phyloP scores from a whole-genome alignment of 1,140 invertebrate species.

The Hesperophylax magnus region DNA sequence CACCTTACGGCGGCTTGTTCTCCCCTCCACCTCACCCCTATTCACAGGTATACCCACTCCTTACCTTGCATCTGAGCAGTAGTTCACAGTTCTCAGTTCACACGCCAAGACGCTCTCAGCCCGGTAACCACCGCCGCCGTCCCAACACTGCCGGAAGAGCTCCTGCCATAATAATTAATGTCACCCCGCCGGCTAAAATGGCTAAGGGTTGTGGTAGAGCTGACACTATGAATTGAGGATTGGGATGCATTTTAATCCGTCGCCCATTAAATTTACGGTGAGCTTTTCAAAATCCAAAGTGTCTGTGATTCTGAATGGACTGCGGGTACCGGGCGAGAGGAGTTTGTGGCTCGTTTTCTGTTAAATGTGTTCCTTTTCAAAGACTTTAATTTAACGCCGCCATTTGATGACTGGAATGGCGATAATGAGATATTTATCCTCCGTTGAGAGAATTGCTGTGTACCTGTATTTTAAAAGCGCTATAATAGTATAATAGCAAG shows the following conservation, averaged over 20 bases:
- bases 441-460: neutral
- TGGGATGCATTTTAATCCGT: constrained; percentile 36
- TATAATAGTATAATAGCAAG: too few relatives aligned
- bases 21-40: too few relatives aligned
- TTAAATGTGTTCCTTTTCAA: constrained; percentile 1
- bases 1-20: too few relatives aligned
- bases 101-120: constrained; percentile 3
- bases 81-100: too few relatives aligned
- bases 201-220: constrained; percentile 4
- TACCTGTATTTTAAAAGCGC: neutral
- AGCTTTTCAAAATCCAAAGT: constrained; percentile 26
- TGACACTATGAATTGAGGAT: constrained; percentile 29
- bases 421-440: constrained; percentile 15
- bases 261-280: constrained; percentile 29
- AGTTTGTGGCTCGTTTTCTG: constrained; percentile 8
- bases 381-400: constrained; percentile 6
- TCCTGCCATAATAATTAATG: constrained; percentile 28
- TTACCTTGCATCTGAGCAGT: too few relatives aligned
- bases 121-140: neutral
- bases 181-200: constrained; percentile 12
- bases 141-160: neutral
- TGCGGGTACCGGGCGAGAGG: neutral
- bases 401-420: neutral
- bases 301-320: constrained; percentile 15
- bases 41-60: too few relatives aligned